Base-by-base conservation (phyloP, 2,797 vertebrate genomes). In the Alauda arvensis region DNA sequence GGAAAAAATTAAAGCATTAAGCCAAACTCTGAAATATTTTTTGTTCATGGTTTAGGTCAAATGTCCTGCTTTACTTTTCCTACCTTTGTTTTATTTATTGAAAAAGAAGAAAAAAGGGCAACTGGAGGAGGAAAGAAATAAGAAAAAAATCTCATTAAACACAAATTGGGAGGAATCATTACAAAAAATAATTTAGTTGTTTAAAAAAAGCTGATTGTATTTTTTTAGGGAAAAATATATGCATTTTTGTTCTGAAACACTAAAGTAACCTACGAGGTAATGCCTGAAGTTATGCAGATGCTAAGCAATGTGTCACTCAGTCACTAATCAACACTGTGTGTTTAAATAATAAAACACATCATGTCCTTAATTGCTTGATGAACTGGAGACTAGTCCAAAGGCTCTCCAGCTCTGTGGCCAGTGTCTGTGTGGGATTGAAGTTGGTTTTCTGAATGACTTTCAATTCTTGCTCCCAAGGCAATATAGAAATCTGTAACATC, bases 1-100 rank as follows among this genome's bases (percentile, higher is more conserved):
- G 24, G 23, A 78, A 71, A 85, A 74, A 85, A 82, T 16, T 77
- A 87, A 83, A 89, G 66, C 18, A 40, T 48, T 40, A 77, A 88
- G 65, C 3, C 16, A 76, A 55, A 66, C 18, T 52, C 43, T 59
- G 69, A 78, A 76, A 57, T 24, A 8, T 26, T 83, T 55, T 68
- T 93, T 80, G 45, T 18, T 85, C 83, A 66, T 26, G 25, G 21
- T 78, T 93, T 46, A 76, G 15, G 31, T 87, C 69, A 77, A 74
- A 86, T 40, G 18, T 26, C 48, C 48, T 39, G 9, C 23, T 74
- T 37, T 84, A 25, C 8, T 91, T 75, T 80, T 81, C 25, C 19
- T 51, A 63, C 17, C 14, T 33, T 23, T 68, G 9, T 57, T 75
- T 82, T 55, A 18, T 42, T 86, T 61, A 8, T 23, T 56, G 29